phyloP scores from a whole-genome alignment of 2,797 vertebrate genomes.

The Amblyraja radiata region DNA sequence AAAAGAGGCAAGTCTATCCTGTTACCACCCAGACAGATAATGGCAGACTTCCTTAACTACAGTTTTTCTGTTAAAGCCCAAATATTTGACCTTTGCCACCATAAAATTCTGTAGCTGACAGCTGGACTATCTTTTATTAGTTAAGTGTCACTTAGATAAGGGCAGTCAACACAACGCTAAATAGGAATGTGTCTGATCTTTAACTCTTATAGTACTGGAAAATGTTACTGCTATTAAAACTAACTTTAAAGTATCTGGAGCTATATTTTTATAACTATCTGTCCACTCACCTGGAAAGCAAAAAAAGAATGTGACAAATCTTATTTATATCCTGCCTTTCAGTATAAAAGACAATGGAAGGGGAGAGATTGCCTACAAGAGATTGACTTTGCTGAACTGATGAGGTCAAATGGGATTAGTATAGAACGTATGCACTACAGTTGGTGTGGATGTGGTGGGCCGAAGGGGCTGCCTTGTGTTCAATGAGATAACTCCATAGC shows the following conservation, averaged over 20 bases:
- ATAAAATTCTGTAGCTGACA: background rate
- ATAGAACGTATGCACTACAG: too few relatives aligned
- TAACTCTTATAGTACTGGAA: background rate
- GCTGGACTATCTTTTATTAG: constrained; percentile 1
- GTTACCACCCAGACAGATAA: background rate
- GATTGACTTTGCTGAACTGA: background rate
- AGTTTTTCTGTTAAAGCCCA: background rate
- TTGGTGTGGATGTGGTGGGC: too few relatives aligned
- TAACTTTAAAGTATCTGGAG: background rate
- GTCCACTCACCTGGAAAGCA: background rate
- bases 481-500: background rate
- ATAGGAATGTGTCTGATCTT: background rate
- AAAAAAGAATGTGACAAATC: background rate
- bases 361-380: background rate
- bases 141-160: background rate
- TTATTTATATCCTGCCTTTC: background rate
- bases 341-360: background rate
- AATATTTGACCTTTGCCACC: constrained; percentile 17
- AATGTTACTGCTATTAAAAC: background rate
- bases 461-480: too few relatives aligned
- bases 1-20: background rate
- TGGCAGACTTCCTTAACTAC: background rate
- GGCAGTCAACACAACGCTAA: background rate
- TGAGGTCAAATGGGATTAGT: too few relatives aligned
- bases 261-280: background rate